Conservation (phyloP, 2,113 vertebrate genomes). For the Gobius niger region DNA sequence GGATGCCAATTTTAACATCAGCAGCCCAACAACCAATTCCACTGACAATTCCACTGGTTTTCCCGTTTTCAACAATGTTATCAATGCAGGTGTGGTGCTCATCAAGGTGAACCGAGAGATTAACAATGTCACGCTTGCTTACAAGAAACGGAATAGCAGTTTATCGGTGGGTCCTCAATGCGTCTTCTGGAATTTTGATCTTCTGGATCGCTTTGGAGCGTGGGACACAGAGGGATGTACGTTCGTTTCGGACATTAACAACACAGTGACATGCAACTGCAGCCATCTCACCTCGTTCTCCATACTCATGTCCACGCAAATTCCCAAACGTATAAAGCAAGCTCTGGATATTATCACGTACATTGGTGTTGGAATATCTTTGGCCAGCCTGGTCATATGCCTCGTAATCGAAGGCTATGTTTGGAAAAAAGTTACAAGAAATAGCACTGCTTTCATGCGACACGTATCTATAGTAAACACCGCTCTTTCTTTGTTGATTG, state of each 20-base stretch:
- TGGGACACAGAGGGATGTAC: constrained; percentile 74
- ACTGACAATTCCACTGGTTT: constrained; percentile 65
- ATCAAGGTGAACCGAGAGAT: constrained; percentile 63
- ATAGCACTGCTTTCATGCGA: constrained; percentile 77
- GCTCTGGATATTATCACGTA: constrained; percentile 69
- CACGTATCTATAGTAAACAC: constrained; percentile 78
- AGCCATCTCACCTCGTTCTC: constrained; percentile 88
- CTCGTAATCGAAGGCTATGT: constrained; percentile 78
- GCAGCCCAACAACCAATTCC: neutral
- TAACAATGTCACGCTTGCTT: constrained; percentile 68
- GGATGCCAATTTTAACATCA: constrained; percentile 8
- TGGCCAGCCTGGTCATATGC: constrained; percentile 80
- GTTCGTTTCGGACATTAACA: rapidly evolving
- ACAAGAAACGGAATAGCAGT: constrained; percentile 68
- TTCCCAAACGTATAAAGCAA: rapidly evolving
- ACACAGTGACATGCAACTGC: constrained; percentile 75
- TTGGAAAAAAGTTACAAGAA: constrained; percentile 78
- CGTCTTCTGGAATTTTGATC: constrained; percentile 80
- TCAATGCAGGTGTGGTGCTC: constrained; percentile 80
- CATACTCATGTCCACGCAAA: constrained; percentile 83
- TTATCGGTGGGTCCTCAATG: constrained; percentile 63
- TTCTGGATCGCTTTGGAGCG: constrained; percentile 44
- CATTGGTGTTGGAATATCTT: constrained; percentile 80
- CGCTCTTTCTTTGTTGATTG: constrained; percentile 59
- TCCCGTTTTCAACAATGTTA: neutral